A percentile compares a stretch with the other conserved stretches of the same genome.
These are phyloP conservation scores for Pachypanchax playfairii DNA, from an alignment of 2,113 vertebrate genomes.

Conservation along the genomic window DNA sequence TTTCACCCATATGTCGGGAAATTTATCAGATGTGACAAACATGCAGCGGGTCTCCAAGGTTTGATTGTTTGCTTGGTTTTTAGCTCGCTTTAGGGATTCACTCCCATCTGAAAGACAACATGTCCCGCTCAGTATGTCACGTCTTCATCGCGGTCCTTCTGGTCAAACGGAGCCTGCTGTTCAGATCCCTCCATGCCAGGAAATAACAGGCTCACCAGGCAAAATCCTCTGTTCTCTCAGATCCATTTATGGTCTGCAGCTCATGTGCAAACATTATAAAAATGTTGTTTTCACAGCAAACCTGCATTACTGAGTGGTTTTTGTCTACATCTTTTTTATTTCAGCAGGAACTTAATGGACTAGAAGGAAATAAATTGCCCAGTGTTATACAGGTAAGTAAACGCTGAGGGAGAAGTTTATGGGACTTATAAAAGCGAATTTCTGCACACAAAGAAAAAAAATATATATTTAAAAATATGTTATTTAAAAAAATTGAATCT, in stretches of 20 bases:
- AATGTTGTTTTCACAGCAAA: slow-evolving; percentile 58
- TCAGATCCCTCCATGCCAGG: slow-evolving; percentile 16
- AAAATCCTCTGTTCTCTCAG: slow-evolving; percentile 14
- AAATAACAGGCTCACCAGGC: slow-evolving; percentile 21
- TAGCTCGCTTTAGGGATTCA: not conserved
- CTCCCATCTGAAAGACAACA: slow-evolving; percentile 24
- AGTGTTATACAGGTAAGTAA: slow-evolving; percentile 16
- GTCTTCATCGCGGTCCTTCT: slow-evolving; percentile 24
- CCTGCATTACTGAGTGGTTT: slow-evolving; percentile 22
- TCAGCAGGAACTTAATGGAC: slow-evolving; percentile 14
- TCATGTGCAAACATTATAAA: slow-evolving; percentile 63
- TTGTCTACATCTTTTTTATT: slow-evolving; percentile 20
- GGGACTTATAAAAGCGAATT: not conserved
- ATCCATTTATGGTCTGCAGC: slow-evolving; percentile 30
- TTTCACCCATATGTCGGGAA: slow-evolving; percentile 14
- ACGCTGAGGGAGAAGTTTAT: slow-evolving; percentile 22
- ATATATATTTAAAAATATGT: too few relatives aligned
- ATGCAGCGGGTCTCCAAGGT: not conserved
- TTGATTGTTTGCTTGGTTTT: slow-evolving; percentile 5
- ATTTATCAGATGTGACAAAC: slow-evolving; percentile 29
- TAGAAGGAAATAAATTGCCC: slow-evolving; percentile 37
- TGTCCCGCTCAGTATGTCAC: slow-evolving; percentile 9
- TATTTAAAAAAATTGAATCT: too few relatives aligned
- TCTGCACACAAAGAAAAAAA: not conserved
- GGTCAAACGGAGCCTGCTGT: slow-evolving; percentile 9